These are phyloP conservation scores for Watsonalla cultraria DNA, from an alignment of 2,888 invertebrate genomes.

Conservation along the genomic window DNA sequence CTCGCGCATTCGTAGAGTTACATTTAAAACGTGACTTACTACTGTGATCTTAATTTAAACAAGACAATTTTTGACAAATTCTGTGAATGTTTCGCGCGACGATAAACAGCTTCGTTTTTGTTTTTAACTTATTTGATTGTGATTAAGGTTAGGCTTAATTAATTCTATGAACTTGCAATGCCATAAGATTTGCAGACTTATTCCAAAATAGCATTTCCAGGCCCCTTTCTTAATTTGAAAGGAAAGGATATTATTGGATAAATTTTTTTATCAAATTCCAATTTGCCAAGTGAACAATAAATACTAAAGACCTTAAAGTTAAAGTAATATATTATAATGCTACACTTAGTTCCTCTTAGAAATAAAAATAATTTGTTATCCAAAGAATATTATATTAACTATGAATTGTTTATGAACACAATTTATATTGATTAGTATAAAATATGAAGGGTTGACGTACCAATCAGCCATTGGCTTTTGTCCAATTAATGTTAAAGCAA, in stretches of 20 bases:
- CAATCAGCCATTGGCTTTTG: constrained; percentile 40
- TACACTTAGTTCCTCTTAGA: constrained; percentile 76
- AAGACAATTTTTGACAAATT: constrained; percentile 71
- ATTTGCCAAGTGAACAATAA: constrained; percentile 33
- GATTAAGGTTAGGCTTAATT: constrained; percentile 71
- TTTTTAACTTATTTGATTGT: constrained; percentile 68
- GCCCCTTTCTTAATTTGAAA: constrained; percentile 41
- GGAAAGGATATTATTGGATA: constrained; percentile 28
- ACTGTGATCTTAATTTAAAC: constrained; percentile 78
- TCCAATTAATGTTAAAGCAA: constrained; percentile 63
- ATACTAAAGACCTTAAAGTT: constrained; percentile 35
- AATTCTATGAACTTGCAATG: constrained; percentile 58
- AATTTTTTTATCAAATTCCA: constrained; percentile 26
- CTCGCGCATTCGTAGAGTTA: constrained; percentile 67
- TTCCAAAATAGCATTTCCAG: constrained; percentile 69
- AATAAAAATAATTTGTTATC: constrained; percentile 72
- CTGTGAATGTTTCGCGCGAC: constrained; percentile 62
- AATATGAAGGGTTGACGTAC: constrained; percentile 38
- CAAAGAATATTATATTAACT: constrained; percentile 74
- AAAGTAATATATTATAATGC: constrained; percentile 27
- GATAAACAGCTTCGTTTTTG: constrained; percentile 54
- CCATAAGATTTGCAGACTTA: constrained; percentile 62
- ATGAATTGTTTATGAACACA: constrained; percentile 58
- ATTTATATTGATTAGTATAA: constrained; percentile 60
- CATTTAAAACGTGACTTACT: constrained; percentile 74